phyloP scores from a whole-genome alignment of 2,888 invertebrate species.

The Lacanobia wlatinum region DNA sequence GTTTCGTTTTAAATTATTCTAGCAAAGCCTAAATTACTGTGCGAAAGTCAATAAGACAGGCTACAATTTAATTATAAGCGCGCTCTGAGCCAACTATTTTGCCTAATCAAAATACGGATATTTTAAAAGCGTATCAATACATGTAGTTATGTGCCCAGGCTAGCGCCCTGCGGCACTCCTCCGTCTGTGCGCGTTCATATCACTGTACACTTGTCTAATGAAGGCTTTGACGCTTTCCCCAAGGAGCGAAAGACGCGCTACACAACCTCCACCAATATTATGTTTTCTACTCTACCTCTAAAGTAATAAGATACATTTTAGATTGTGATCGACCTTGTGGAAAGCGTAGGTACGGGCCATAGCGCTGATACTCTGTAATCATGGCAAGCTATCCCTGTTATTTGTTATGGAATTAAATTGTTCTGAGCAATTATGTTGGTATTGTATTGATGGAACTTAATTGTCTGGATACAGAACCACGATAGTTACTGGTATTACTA shows the following conservation, averaged over 20 bases:
- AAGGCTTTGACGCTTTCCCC: slow-evolving; percentile 75
- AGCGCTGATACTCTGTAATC: slow-evolving; percentile 69
- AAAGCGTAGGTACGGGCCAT: slow-evolving; percentile 58
- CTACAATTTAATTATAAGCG: background rate
- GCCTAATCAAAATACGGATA: slow-evolving; percentile 8
- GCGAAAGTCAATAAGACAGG: background rate
- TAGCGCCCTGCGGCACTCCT: slow-evolving; percentile 68
- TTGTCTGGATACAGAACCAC: slow-evolving; percentile 35
- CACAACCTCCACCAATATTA: slow-evolving; percentile 41
- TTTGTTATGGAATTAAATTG: slow-evolving; percentile 69
- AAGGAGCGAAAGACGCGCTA: slow-evolving; percentile 65
- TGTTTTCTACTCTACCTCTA: slow-evolving; percentile 50
- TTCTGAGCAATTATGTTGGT: slow-evolving; percentile 66
- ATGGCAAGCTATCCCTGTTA: slow-evolving; percentile 66
- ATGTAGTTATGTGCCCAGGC: slow-evolving; percentile 55
- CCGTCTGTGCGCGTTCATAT: slow-evolving; percentile 67
- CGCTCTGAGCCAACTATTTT: slow-evolving; percentile 4
- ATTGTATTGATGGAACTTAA: slow-evolving; percentile 61
- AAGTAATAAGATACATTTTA: slow-evolving; percentile 62
- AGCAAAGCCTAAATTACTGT: background rate
- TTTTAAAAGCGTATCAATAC: slow-evolving; percentile 36
- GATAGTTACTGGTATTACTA: slow-evolving; percentile 25
- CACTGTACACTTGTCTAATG: slow-evolving; percentile 75
- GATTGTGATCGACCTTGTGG: slow-evolving; percentile 29
- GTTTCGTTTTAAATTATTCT: slow-evolving; percentile 16